These are phyloP conservation scores for Octopus sinensis DNA, from an alignment of 1,140 invertebrate genomes.

Conservation along the genomic window DNA sequence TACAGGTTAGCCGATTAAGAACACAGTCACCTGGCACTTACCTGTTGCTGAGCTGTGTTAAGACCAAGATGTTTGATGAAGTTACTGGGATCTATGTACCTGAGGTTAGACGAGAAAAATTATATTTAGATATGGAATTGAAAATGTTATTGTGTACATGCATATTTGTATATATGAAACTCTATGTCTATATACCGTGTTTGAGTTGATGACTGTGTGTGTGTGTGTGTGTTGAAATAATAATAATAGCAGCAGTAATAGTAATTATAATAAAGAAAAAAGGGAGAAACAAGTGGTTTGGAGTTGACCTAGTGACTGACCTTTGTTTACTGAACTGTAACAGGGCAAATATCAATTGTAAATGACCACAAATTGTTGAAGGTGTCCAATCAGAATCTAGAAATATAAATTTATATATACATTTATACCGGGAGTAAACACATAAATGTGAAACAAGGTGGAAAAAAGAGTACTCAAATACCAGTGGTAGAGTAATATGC, in stretches of 20 bases:
- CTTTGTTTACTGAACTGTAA: constrained; percentile 65
- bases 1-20: not conserved
- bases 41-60: constrained; percentile 64
- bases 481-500: no score
- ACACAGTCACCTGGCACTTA: constrained; percentile 11
- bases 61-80: constrained; percentile 67
- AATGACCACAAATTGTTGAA: constrained; percentile 61
- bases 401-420: not conserved
- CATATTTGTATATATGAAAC: no score
- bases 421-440: no score
- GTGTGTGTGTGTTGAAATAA: no score
- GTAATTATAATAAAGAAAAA: not conserved
- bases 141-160: not conserved
- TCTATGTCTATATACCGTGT: no score
- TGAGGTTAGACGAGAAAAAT: constrained; percentile 25
- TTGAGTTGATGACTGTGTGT: no score
- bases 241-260: no score
- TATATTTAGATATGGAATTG: not conserved
- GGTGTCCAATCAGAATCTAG: constrained; percentile 41
- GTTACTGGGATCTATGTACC: constrained; percentile 66
- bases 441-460: no score
- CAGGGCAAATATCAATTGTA: constrained; percentile 70
- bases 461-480: no score
- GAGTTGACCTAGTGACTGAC: constrained; percentile 27
- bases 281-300: not conserved